A percentile compares a stretch with the other conserved stretches of the same genome.
Conservation (phyloP, 2,888 invertebrate genomes). For the Sialis lutaria region DNA sequence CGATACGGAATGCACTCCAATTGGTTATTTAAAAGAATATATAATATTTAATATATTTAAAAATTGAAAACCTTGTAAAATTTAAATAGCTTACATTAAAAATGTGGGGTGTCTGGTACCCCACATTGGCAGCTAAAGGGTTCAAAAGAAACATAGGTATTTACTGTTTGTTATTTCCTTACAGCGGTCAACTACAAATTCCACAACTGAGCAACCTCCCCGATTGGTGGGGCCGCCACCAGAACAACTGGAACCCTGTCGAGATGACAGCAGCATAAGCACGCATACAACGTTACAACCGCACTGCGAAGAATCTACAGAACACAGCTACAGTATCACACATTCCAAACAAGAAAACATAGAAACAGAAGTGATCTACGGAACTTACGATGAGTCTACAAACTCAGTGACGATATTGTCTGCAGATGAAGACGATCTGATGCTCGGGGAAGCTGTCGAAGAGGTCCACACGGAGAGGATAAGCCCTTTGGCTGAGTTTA, state of each 20-base stretch:
- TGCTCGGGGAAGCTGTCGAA: constrained; percentile 29
- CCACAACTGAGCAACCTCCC: constrained; percentile 34
- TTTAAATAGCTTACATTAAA: no score
- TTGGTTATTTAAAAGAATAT: no score
- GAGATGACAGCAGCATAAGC: constrained; percentile 22
- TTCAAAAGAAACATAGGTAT: no score
- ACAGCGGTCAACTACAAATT: constrained; percentile 26
- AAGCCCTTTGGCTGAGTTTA: background rate
- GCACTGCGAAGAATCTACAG: no score
- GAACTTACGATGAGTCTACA: constrained; percentile 52
- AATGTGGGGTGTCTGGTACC: no score
- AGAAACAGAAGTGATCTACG: constrained; percentile 33
- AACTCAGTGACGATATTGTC: constrained; percentile 59
- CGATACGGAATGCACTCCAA: no score
- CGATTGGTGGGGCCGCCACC: constrained; percentile 77
- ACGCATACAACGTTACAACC: no score
- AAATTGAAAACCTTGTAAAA: no score
- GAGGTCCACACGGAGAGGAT: constrained; percentile 18
- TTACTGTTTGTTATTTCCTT: constrained; percentile 10
- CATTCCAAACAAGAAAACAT: background rate
- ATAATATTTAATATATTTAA: no score
- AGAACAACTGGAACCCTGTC: constrained; percentile 70
- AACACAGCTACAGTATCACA: no score
- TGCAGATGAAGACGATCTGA: constrained; percentile 33
- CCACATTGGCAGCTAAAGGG: no score